Evolutionary conservation across 2,113 vertebrate genomes (phyloP).

Genomic region (Carlito syrichta): DNA sequence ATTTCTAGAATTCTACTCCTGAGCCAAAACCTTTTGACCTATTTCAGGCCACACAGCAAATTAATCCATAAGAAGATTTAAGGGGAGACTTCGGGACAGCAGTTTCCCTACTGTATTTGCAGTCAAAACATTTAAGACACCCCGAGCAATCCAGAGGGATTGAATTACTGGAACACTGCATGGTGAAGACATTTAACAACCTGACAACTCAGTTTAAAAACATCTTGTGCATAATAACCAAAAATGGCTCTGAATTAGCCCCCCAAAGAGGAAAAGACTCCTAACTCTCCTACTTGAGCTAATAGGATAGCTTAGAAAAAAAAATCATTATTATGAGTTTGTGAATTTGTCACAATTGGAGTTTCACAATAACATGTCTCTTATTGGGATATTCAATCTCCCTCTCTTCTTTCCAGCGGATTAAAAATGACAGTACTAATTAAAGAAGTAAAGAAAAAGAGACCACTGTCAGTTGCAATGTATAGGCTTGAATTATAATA

Average conservation of each 20-base stretch:
- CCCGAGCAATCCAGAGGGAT: constrained; percentile 78
- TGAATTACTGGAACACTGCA: constrained; percentile 77
- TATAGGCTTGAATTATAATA: constrained; percentile 69
- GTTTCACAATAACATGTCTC: constrained; percentile 37
- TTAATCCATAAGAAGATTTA: constrained; percentile 94
- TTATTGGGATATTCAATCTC: constrained; percentile 65
- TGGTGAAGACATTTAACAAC: constrained; percentile 77
- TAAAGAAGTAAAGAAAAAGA: constrained; percentile 62
- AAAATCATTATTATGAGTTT: constrained; percentile 33
- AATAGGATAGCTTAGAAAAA: not conserved
- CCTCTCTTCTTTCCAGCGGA: constrained; percentile 76
- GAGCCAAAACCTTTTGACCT: constrained; percentile 93
- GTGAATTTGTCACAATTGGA: constrained; percentile 55
- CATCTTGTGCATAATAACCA: constrained; percentile 29
- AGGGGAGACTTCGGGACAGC: constrained; percentile 81
- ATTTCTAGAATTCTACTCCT: constrained; percentile 93
- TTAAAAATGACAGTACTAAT: constrained; percentile 75
- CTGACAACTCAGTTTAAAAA: constrained; percentile 77
- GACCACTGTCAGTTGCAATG: constrained; percentile 30
- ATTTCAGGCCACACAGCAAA: constrained; percentile 92
- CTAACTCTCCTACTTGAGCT: not conserved
- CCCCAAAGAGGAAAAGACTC: not conserved
- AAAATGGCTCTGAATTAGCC: constrained; percentile 62
- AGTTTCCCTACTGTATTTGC: constrained; percentile 82
- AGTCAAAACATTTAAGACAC: constrained; percentile 82